A percentile compares a stretch with the other conserved stretches of the same genome.
Evolutionary conservation across 2,797 vertebrate genomes (phyloP).

Genomic region (Hirundo rustica): DNA sequence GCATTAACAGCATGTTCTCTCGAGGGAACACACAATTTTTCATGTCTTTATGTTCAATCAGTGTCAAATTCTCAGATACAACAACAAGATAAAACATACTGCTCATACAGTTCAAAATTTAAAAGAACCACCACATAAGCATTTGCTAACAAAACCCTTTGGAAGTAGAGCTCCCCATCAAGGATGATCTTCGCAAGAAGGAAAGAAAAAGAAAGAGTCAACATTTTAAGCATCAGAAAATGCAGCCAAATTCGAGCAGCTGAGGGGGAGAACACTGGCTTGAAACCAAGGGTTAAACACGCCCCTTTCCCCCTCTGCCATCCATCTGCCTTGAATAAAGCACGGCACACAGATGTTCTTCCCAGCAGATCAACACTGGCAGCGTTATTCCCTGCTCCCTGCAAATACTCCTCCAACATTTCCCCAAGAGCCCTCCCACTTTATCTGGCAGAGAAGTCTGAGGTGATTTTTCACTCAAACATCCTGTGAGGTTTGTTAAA

Average conservation of each 20-base stretch:
- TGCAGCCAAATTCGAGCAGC: not conserved
- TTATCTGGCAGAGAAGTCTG: not conserved
- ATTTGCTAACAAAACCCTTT: not conserved
- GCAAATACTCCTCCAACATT: not conserved
- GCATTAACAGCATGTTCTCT: not conserved
- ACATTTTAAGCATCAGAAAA: slow-evolving; percentile 7
- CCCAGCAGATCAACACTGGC: not conserved
- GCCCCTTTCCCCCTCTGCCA: not conserved
- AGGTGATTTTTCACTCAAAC: not conserved
- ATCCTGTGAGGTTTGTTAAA: not conserved
- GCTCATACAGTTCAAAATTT: not conserved
- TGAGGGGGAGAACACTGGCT: not conserved
- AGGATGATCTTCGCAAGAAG: not conserved
- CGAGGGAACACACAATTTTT: not conserved
- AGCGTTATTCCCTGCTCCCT: not conserved
- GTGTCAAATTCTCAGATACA: not conserved
- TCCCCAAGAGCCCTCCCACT: not conserved
- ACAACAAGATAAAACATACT: not conserved
- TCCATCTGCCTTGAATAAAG: slow-evolving; percentile 43
- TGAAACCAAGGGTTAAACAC: slow-evolving; percentile 29
- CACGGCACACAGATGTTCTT: slow-evolving; percentile 27
- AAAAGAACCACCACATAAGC: not conserved
- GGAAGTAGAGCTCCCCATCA: not conserved
- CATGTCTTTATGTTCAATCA: not conserved
- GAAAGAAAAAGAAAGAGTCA: not conserved